Evolutionary conservation across 2,113 vertebrate genomes (phyloP).

Genomic region (Variabilichromis moorii): DNA sequence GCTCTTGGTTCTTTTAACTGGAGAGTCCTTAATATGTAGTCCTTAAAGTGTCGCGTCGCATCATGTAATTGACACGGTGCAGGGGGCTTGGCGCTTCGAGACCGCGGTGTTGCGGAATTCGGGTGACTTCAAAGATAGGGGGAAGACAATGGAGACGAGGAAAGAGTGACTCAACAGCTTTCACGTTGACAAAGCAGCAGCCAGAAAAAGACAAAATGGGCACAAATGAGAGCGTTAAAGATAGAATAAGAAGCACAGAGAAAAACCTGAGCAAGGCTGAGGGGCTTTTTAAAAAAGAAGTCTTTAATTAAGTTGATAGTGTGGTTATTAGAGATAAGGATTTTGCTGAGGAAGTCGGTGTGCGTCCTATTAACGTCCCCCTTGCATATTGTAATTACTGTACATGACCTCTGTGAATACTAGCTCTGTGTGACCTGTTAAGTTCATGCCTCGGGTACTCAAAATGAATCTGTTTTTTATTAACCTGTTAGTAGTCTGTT

Average conservation of each 20-base stretch:
- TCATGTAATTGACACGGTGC: constrained; percentile 22
- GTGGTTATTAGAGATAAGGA: constrained; percentile 57
- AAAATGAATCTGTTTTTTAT: not conserved
- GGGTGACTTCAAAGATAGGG: constrained; percentile 8
- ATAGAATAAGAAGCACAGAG: not conserved
- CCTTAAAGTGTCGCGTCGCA: constrained; percentile 53
- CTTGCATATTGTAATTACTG: constrained; percentile 40
- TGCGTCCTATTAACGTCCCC: constrained; percentile 9
- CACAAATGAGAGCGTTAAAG: constrained; percentile 7
- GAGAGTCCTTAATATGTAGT: constrained; percentile 35
- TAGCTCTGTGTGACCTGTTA: not conserved
- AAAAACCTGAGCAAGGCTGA: not conserved
- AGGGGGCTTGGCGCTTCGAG: not conserved
- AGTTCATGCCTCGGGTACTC: not conserved
- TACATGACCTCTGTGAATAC: constrained; percentile 4
- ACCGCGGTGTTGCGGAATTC: not conserved
- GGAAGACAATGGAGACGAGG: not conserved
- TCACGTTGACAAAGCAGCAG: not conserved
- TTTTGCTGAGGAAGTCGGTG: constrained; percentile 27
- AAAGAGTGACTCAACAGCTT: constrained; percentile 38
- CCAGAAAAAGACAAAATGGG: not conserved
- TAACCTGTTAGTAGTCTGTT: not conserved
- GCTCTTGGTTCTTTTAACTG: constrained; percentile 20
- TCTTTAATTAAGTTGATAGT: constrained; percentile 61
- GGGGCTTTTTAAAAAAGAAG: constrained; percentile 24